Base-by-base conservation (phyloP, 2,797 vertebrate genomes). In the Gymnoscopelus braueri region DNA sequence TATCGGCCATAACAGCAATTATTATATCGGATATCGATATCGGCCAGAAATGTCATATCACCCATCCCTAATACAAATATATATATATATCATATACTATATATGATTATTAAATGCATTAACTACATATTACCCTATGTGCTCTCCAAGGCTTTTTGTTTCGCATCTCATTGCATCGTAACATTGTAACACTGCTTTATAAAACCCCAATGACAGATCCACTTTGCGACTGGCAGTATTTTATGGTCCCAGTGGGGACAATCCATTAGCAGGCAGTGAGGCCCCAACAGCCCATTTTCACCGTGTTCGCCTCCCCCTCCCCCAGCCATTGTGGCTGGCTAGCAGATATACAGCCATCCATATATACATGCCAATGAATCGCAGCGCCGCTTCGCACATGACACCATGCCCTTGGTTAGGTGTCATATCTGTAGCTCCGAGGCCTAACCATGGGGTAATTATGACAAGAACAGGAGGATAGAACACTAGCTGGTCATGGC, bases 391-490 rank as follows among this genome's bases (percentile, higher is more conserved):
- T 71, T 78, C 77, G 77, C 82, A 80, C 78, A 60, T 51, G 74
- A 73, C 80, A 78, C 62, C 50, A 10, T 75, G 86, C 79, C 89
- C 91, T 93, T 90, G 86, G 80, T 73, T 64, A 59, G 79, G 77
- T 77, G 89, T 86, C 86, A 82, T 79, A 81, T 85, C 81, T 84
- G 82, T 75, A 82, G 81, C 88, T 90, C 6, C 87, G 86, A 83
- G 87, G 85, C 88, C 84, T 78, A 82, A 85, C 80, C 70, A 67
- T 52, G 7, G 67, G 77, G 77, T 89, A 92, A 92, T 91, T 92
- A 90, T 75, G 75, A 64, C 72, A 75, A 69, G 80, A 76, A 26
- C 15, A 71, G 70, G 61, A 80, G 74, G 65, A 78, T 77, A 63
- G 53, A 64, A 74, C 81, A 73, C 9, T 77, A 74, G 86, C 80